A percentile compares a stretch with the other conserved stretches of the same genome.
Conservation (phyloP, 2,888 invertebrate species). For the Leucophora obtusa region DNA sequence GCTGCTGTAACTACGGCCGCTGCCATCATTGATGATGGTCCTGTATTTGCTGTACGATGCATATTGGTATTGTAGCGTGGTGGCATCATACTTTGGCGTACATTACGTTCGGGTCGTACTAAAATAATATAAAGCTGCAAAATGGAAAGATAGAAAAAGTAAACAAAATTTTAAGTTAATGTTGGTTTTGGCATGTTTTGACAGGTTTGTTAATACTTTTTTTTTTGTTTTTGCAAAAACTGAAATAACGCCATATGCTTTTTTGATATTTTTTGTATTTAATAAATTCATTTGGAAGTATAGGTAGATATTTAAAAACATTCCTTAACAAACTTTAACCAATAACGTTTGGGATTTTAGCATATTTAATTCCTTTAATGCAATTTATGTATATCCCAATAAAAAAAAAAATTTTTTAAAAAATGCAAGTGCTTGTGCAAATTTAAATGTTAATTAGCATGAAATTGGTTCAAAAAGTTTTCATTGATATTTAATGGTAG, state of each 20-base stretch:
- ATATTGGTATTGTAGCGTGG: conserved; percentile 82
- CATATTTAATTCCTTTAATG: too few species aligned
- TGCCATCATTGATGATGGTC: conserved; percentile 84
- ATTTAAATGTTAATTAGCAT: not conserved
- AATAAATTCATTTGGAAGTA: too few species aligned
- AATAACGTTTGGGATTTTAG: too few species aligned
- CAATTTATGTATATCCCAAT: too few species aligned
- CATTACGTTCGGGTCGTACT: conserved; percentile 92
- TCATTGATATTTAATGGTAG: too few species aligned
- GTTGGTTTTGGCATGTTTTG: not conserved
- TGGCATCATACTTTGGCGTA: conserved; percentile 92
- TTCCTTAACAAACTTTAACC: not conserved
- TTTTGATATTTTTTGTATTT: too few species aligned
- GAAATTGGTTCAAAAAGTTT: not conserved
- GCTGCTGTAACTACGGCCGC: conserved; percentile 84
- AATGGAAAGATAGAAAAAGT: not conserved
- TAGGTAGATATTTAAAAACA: not conserved
- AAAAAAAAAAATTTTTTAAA: too few species aligned
- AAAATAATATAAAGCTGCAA: conserved; percentile 91
- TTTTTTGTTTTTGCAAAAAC: not conserved
- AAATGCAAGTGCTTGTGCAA: too few species aligned
- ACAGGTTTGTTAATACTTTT: not conserved
- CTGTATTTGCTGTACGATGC: conserved; percentile 82
- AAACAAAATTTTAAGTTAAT: conserved; percentile 8
- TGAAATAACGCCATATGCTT: too few species aligned